These are phyloP conservation scores for Ochropleura plecta DNA, from an alignment of 2,888 invertebrate genomes.

Conservation along the genomic window DNA sequence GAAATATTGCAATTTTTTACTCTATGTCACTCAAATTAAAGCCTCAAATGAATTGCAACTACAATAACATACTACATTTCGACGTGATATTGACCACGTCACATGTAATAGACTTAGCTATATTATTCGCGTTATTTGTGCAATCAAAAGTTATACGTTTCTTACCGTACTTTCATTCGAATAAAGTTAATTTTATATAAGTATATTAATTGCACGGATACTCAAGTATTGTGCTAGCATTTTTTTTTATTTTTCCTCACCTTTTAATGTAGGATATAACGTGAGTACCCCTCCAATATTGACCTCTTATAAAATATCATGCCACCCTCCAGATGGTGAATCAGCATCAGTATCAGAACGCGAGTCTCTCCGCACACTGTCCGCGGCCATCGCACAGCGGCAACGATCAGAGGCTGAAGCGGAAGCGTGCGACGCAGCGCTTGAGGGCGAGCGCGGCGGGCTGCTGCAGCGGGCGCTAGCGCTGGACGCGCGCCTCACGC, in stretches of 20 bases:
- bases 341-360: constrained; percentile 86
- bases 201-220: background rate
- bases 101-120: background rate
- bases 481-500: constrained; percentile 91
- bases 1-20: background rate
- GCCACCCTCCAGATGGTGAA: constrained; percentile 69
- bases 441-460: constrained; percentile 85
- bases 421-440: constrained; percentile 76
- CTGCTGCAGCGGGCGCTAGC: constrained; percentile 91
- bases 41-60: background rate
- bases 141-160: background rate
- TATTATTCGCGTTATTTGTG: background rate
- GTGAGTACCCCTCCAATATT: background rate
- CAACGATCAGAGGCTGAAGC: constrained; percentile 92
- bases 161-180: background rate
- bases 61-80: background rate
- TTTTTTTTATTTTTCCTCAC: no score
- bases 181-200: background rate
- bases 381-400: constrained; percentile 94
- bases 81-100: background rate
- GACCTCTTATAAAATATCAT: background rate
- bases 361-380: constrained; percentile 94
- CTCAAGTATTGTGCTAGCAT: background rate
- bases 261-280: no score
- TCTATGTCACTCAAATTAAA: background rate